Evolutionary conservation across 2,888 invertebrate genomes (phyloP).

Genomic region (Mesorhabditis sp.): DNA sequence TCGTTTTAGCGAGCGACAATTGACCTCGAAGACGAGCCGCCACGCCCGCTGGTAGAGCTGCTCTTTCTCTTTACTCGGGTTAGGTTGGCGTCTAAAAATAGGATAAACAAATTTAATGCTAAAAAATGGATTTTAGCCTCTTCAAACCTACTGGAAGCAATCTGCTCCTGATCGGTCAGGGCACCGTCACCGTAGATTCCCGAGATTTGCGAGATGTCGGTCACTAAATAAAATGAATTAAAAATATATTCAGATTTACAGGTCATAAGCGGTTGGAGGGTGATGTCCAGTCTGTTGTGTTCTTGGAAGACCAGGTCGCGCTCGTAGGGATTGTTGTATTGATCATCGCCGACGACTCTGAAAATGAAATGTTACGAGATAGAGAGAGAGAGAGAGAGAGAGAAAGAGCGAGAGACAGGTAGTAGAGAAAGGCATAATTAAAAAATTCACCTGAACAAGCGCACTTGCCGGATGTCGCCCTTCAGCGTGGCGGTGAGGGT

Average conservation of each 20-base stretch:
- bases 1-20: too few relatives aligned
- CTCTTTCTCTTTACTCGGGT: constrained; percentile 1
- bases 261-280: background rate
- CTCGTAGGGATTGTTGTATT: background rate
- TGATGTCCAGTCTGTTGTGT: background rate
- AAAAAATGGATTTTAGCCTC: background rate
- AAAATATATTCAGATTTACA: background rate
- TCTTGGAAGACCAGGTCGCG: background rate
- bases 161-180: background rate
- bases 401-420: too few relatives aligned
- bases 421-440: too few relatives aligned
- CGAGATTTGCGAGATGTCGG: background rate
- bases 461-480: background rate
- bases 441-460: constrained; percentile 1
- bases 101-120: background rate
- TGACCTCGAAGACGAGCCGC: background rate
- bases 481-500: background rate
- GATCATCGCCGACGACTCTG: too few relatives aligned
- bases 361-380: too few relatives aligned
- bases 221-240: background rate
- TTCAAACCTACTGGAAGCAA: background rate
- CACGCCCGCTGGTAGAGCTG: background rate
- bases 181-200: background rate
- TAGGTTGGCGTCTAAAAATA: background rate
- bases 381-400: too few relatives aligned